Base-by-base conservation (phyloP, 2,888 invertebrate species). In the Lathronympha strigana region DNA sequence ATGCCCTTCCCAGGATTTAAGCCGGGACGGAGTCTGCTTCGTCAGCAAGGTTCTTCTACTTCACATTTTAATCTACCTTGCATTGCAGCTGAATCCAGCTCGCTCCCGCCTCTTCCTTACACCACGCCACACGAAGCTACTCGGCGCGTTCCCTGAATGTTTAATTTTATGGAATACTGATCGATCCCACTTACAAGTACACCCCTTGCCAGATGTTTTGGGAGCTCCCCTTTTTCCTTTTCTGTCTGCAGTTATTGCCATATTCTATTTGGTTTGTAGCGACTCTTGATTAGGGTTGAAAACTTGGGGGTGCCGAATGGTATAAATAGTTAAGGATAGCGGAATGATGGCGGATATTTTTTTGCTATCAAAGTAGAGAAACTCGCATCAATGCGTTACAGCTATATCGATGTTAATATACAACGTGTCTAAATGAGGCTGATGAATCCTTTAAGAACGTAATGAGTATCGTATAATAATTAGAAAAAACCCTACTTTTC, bases 141-240 rank as follows among this genome's bases (percentile, higher is more conserved):
- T 78, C 73, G 72, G 78, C 78, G 86, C 86, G 87, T 81, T 80
- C 76, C 74, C 79, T 86, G 87, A 87, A 88, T 87, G 76, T 84
- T 86, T 87, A 87, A 88, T 88, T 84, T 85, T 83, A 87, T 87
- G 81, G 85, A 83, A 87, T 84, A 84, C 80, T 82, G 77, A 86
- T 87, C 83, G 84, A 83, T 81, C 77, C 74, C 75, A 75, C 76
- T 71, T 57, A 43, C 45, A 68, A 67, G 63, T 63, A 69, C 71
- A 67, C 68, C 54, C 74, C 69, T 70, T 66, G 69, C 73, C 81
- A 80, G 76, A 82, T 81, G 82, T 74, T 78, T 72, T 62, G 68
- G 70, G 75, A 75, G 71, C 72, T 68, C 63, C 63, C 63, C 38
- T 63, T 33, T 69, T 73, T 70, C 70, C 68, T 66, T 50, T 63